Percentiles rank a stretch among this genome's conserved stretches.
phyloP scores from a whole-genome alignment of 1,140 invertebrate species.

The Danaus melanippus region DNA sequence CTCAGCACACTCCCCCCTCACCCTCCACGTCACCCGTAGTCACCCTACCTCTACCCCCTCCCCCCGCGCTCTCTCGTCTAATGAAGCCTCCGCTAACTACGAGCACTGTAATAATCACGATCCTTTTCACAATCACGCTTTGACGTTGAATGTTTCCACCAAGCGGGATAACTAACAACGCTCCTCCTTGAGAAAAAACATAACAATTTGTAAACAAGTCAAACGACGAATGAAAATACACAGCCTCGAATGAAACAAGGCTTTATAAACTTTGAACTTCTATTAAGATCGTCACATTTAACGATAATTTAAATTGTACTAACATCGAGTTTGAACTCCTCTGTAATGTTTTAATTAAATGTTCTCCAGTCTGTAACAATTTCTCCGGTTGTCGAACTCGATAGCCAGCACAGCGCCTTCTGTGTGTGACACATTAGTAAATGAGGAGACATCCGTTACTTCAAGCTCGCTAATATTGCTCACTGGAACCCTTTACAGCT shows the following conservation, averaged over 20 bases:
- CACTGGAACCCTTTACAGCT: conserved; percentile 32
- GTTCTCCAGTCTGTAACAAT: neutral
- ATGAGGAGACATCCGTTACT: conserved; percentile 69
- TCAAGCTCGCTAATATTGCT: conserved; percentile 28
- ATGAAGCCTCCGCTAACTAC: conserved; percentile 64
- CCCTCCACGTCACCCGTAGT: conserved; percentile 3
- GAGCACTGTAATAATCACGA: conserved; percentile 51
- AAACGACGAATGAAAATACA: conserved; percentile 19
- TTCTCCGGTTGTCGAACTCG: conserved; percentile 5
- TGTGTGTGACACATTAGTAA: conserved; percentile 71
- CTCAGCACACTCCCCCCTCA: conserved; percentile 20
- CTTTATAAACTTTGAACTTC: neutral
- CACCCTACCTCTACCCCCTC: conserved; percentile 2
- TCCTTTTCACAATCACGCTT: conserved; percentile 58
- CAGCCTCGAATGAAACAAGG: neutral
- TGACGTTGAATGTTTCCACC: conserved; percentile 44
- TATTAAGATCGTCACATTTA: too few species aligned
- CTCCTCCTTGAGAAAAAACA: conserved; percentile 33
- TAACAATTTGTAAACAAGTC: conserved; percentile 30
- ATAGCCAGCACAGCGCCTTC: conserved; percentile 52
- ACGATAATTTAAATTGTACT: too few species aligned
- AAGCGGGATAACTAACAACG: conserved; percentile 30
- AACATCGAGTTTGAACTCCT: neutral
- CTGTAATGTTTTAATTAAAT: conserved; percentile 1
- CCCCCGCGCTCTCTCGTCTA: conserved; percentile 36